phyloP scores from a whole-genome alignment of 2,797 vertebrate species.

The Melanotaenia pygmaea region DNA sequence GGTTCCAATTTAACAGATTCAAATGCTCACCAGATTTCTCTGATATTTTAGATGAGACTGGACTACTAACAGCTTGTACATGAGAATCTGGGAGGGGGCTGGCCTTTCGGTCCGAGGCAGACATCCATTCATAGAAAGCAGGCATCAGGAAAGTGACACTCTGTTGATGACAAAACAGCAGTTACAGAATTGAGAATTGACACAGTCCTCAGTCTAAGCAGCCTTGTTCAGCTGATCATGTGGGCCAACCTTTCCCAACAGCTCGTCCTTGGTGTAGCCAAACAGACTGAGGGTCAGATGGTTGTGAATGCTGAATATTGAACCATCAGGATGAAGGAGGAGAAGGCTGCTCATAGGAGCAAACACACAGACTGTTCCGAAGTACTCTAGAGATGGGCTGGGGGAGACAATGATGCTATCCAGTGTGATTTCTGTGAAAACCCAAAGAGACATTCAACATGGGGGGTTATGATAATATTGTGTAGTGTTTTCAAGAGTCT shows the following conservation, averaged over 20 bases:
- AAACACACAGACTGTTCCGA: conserved; percentile 87
- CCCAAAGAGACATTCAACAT: background rate
- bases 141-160: conserved; percentile 92
- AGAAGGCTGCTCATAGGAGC: conserved; percentile 88
- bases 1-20: background rate
- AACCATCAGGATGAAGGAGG: conserved; percentile 86
- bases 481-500: background rate
- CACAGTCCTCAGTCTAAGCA: background rate
- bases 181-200: conserved; percentile 39
- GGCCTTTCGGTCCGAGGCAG: conserved; percentile 56
- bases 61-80: conserved; percentile 35
- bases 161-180: conserved; percentile 75
- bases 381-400: conserved; percentile 73
- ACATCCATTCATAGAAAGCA: conserved; percentile 89
- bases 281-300: conserved; percentile 88
- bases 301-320: conserved; percentile 86
- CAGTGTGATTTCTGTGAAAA: conserved; percentile 39
- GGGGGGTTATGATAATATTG: background rate
- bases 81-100: conserved; percentile 57
- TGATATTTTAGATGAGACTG: conserved; percentile 39
- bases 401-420: conserved; percentile 28
- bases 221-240: conserved; percentile 2
- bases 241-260: conserved; percentile 88
- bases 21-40: conserved; percentile 59
- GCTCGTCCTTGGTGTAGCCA: conserved; percentile 87